Evolutionary conservation across 1,140 invertebrate species (phyloP), one percentile per base, ranked within the genome.

Genomic region (Acromyrmex echinatior): DNA sequence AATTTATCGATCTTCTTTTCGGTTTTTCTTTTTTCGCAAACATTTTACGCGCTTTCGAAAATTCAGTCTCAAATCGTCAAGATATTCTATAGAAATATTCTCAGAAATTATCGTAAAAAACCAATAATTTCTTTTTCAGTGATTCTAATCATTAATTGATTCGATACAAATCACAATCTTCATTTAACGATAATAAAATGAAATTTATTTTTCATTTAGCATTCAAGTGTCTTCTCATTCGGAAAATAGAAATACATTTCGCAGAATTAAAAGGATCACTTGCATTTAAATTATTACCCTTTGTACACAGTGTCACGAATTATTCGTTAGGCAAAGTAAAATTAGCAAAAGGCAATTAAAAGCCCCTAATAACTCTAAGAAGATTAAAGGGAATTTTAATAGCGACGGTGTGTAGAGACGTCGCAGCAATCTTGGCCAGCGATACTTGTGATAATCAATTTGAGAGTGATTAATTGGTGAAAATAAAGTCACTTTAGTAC

Each of bases 321-420:
- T 65, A 49, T 31, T 71, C 78, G 49, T 45, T 21, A 21, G 16
- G 28, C 31, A 51, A 35, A 39, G 35, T 58, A 58, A 84, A 76
- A 63, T 84, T 76, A 84, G 56, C 39, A 14, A 39, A 39, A 49
- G 25, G 80, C 35, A 71, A 12, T 60, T 60, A 31, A 49, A 66
- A 74, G 35, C 21, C 18, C 25, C 70, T 74, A 74, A 82, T 74
- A 62, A 82, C 35, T 62, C 45, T 74, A 76, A 76, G n/a, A 74
- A 84, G 70, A 84, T 84, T 70, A 62, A 82, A 82, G 68, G 21
- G 21, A 71, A 60, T 81, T 81, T 71, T n/a, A 76, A 76, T 31
- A 14, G 49, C 10, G 16, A 12, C 14, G 14, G 51, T 3, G 66
- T 25, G 56, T 18, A 21, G 49, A 25, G 18, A 28, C 16, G 53